Evolutionary conservation across 2,797 vertebrate species (phyloP).

Genomic region (Parauchenoglanis punctatus): DNA sequence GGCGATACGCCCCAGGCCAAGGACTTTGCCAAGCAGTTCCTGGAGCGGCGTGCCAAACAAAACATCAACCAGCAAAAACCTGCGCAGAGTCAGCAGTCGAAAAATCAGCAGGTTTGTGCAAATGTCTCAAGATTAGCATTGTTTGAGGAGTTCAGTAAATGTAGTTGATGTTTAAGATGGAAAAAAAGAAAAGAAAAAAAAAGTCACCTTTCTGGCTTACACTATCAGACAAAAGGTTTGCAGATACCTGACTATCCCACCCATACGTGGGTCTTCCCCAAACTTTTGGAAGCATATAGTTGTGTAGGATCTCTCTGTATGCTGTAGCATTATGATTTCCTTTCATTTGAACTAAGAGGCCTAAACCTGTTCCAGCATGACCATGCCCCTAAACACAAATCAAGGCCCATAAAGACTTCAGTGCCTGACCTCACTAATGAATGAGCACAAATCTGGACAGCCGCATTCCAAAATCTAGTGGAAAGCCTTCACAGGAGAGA

Average conservation of each 20-base stretch:
- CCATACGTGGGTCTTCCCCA: background rate
- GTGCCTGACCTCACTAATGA: background rate
- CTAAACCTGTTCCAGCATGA: no score
- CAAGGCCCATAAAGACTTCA: background rate
- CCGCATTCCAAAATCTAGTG: background rate
- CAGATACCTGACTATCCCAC: background rate
- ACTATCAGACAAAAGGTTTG: background rate
- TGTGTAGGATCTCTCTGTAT: background rate
- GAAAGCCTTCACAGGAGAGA: background rate
- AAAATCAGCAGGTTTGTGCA: constrained; percentile 73
- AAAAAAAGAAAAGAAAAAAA: background rate
- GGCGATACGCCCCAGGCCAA: constrained; percentile 97
- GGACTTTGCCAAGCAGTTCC: constrained; percentile 99
- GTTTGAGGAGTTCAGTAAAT: background rate
- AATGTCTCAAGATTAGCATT: background rate
- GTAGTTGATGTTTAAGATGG: background rate
- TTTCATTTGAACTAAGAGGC: background rate
- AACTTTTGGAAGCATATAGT: background rate
- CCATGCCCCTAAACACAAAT: background rate
- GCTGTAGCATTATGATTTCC: background rate
- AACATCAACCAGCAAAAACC: constrained; percentile 89
- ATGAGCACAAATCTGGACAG: background rate
- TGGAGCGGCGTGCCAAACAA: constrained; percentile 99
- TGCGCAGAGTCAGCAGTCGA: constrained; percentile 76
- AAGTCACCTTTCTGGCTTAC: background rate